A percentile compares a stretch with the other conserved stretches of the same genome.
Evolutionary conservation across 2,113 vertebrate genomes (phyloP).

Genomic region (Percina caprodes): DNA sequence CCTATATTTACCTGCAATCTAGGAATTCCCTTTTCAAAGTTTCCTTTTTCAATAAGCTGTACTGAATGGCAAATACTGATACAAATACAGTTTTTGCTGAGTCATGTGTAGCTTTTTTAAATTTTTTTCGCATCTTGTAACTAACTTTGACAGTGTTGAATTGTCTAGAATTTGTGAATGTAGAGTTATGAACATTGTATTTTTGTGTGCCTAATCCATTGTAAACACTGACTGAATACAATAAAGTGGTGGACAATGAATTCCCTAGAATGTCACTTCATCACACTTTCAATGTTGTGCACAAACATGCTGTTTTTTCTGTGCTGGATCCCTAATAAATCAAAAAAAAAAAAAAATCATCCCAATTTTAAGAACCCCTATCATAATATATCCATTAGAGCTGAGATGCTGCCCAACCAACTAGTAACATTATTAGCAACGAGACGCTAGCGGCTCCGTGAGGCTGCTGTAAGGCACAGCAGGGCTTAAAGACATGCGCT

Average conservation of each 20-base stretch:
- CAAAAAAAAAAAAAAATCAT: too few relatives aligned
- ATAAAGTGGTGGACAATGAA: not conserved
- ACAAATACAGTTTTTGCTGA: not conserved
- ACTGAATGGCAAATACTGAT: not conserved
- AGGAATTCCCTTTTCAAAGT: not conserved
- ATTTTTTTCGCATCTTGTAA: conserved; percentile 11
- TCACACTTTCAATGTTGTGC: not conserved
- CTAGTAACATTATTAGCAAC: too few relatives aligned
- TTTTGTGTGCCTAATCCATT: conserved; percentile 21
- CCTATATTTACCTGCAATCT: not conserved
- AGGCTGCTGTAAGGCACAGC: too few relatives aligned
- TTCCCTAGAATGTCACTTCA: not conserved
- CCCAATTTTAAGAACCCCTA: too few relatives aligned
- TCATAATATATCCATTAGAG: too few relatives aligned
- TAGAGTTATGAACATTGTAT: conserved; percentile 17
- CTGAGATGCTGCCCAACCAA: too few relatives aligned
- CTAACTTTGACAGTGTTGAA: not conserved
- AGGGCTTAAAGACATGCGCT: too few relatives aligned
- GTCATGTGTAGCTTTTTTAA: not conserved
- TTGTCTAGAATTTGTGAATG: conserved; percentile 36
- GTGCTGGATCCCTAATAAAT: too few relatives aligned
- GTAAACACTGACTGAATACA: conserved; percentile 27
- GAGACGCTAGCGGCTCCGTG: too few relatives aligned
- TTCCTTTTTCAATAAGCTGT: not conserved
- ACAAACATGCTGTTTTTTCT: too few relatives aligned